Conservation (phyloP, 2,797 vertebrate genomes). For the Danio tinwini region DNA sequence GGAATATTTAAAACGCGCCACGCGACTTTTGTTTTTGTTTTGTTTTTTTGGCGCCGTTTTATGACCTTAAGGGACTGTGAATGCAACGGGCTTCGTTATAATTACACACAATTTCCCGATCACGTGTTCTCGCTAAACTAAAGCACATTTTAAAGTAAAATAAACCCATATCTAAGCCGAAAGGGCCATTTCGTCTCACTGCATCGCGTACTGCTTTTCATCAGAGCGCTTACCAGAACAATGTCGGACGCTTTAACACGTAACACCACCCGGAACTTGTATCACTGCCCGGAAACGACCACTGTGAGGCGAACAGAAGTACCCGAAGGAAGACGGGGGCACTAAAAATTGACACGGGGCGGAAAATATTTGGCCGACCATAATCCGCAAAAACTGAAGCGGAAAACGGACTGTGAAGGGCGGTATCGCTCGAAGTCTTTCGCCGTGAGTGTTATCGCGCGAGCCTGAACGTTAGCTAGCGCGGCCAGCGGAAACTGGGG, state of each 20-base stretch:
- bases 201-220: not conserved
- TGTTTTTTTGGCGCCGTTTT: not conserved
- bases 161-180: not conserved
- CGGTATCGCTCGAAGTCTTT: conserved; percentile 2
- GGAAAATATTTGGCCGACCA: conserved; percentile 66
- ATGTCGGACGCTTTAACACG: conserved; percentile 54
- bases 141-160: not conserved
- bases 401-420: conserved; percentile 57
- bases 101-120: too few species aligned
- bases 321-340: conserved; percentile 73
- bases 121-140: not conserved
- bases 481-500: conserved; percentile 68
- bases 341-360: conserved; percentile 72
- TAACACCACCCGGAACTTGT: conserved; percentile 78
- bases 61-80: not conserved
- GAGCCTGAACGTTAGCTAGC: conserved; percentile 44
- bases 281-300: conserved; percentile 80
- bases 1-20: not conserved
- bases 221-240: not conserved
- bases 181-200: not conserved
- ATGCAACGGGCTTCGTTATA: not conserved
- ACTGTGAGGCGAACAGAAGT: conserved; percentile 73
- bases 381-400: conserved; percentile 51
- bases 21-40: conserved; percentile 2
- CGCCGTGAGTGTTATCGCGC: not conserved